Evolutionary conservation across 2,797 vertebrate species (phyloP).

Genomic region (Halcyon chelicuti): DNA sequence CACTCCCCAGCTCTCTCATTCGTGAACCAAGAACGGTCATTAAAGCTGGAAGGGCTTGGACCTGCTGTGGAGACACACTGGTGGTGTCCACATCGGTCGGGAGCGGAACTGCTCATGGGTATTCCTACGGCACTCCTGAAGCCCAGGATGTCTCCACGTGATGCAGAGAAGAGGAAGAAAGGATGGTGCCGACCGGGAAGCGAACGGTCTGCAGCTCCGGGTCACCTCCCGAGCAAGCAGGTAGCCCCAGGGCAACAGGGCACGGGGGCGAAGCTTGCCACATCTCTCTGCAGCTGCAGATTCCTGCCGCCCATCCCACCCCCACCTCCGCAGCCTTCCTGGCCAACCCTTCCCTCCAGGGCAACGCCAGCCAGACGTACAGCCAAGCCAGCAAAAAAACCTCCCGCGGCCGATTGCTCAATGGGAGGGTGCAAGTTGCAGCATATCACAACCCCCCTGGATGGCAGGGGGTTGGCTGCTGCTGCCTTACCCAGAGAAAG

Average conservation of each 20-base stretch:
- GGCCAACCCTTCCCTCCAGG: slow-evolving; percentile 46
- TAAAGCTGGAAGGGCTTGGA: background rate
- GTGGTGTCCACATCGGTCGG: rapidly evolving
- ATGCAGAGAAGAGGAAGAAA: background rate
- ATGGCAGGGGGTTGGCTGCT: background rate
- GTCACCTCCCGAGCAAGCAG: background rate
- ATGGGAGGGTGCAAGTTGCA: background rate
- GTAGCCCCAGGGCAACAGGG: background rate
- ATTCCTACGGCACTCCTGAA: background rate
- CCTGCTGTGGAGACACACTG: rapidly evolving
- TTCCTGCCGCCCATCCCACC: slow-evolving; percentile 8
- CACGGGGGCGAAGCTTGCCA: background rate
- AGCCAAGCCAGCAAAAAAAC: background rate
- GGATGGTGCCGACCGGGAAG: rapidly evolving
- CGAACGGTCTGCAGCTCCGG: background rate
- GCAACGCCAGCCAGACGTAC: background rate
- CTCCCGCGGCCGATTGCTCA: background rate
- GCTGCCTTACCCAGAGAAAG: background rate
- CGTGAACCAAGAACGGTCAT: background rate
- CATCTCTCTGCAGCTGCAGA: slow-evolving; percentile 45
- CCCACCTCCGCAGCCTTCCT: slow-evolving; percentile 31
- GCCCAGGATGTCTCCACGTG: background rate
- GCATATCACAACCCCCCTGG: background rate
- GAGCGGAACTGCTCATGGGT: background rate
- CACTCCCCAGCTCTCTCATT: background rate